Conservation (phyloP, 2,113 vertebrate species). For the Shinisaurus crocodilurus region DNA sequence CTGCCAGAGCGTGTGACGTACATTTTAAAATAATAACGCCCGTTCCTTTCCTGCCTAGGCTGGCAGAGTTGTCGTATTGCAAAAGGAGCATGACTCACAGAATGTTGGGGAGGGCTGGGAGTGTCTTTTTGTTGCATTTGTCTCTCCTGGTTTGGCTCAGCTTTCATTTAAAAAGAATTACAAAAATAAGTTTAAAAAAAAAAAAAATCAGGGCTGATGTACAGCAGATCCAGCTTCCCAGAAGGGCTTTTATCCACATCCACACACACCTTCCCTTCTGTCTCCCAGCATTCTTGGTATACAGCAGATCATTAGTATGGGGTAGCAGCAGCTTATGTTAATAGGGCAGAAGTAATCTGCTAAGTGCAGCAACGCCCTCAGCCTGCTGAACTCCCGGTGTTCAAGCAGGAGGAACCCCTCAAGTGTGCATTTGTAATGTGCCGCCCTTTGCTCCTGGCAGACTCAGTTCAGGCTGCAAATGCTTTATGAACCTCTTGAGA, state of each 20-base stretch:
- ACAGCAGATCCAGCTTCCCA: background rate
- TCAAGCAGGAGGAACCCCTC: slow-evolving; percentile 34
- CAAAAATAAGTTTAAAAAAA: background rate
- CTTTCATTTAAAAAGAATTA: background rate
- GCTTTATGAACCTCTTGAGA: slow-evolving; percentile 55
- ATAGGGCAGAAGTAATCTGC: slow-evolving; percentile 57
- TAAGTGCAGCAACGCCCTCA: slow-evolving; percentile 46
- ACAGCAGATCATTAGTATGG: slow-evolving; percentile 13
- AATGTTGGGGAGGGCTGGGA: slow-evolving; percentile 7
- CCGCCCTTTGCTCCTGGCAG: slow-evolving; percentile 60
- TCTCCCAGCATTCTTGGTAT: background rate
- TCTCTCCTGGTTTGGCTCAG: slow-evolving; percentile 18
- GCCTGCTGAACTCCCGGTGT: slow-evolving; percentile 46
- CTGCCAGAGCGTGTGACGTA: background rate
- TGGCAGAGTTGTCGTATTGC: slow-evolving; percentile 27
- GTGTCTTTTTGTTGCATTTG: slow-evolving; percentile 5
- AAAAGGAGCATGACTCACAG: slow-evolving; percentile 42
- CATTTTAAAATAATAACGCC: slow-evolving; percentile 26
- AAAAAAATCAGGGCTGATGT: background rate
- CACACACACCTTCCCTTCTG: background rate
- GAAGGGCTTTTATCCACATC: background rate
- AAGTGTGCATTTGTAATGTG: slow-evolving; percentile 52
- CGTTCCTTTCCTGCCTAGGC: slow-evolving; percentile 24
- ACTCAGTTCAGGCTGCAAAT: slow-evolving; percentile 36
- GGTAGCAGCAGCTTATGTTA: slow-evolving; percentile 37